phyloP scores from a whole-genome alignment of 2,113 vertebrate genomes.

The Tetraodon nigroviridis region DNA sequence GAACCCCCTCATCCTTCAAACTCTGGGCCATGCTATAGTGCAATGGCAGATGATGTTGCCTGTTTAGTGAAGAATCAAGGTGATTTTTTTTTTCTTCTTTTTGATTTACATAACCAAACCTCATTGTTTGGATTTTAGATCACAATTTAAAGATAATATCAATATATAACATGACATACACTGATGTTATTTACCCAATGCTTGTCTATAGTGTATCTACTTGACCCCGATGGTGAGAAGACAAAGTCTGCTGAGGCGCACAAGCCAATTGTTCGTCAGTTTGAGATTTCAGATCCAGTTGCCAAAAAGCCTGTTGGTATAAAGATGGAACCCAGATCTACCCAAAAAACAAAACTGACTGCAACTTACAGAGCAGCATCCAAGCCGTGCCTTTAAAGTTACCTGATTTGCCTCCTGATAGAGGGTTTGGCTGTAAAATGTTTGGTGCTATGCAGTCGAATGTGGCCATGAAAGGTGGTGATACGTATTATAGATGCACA shows the following conservation, averaged over 20 bases:
- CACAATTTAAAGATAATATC: not conserved
- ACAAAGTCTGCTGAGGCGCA: constrained; percentile 46
- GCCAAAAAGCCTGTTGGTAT: constrained; percentile 72
- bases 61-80: constrained; percentile 85
- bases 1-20: constrained; percentile 77
- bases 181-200: constrained; percentile 51
- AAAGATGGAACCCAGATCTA: constrained; percentile 70
- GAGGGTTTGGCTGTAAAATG: constrained; percentile 52
- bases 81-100: constrained; percentile 59
- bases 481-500: constrained; percentile 56
- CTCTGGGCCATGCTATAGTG: constrained; percentile 82
- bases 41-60: constrained; percentile 82
- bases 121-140: constrained; percentile 6
- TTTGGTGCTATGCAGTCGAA: constrained; percentile 55
- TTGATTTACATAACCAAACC: constrained; percentile 27
- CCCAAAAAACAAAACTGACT: constrained; percentile 47
- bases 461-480: constrained; percentile 71
- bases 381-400: constrained; percentile 43
- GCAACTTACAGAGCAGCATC: constrained; percentile 46
- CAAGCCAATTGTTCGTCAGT: constrained; percentile 65
- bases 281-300: constrained; percentile 72
- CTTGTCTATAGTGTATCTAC: constrained; percentile 64
- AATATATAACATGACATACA: constrained; percentile 14
- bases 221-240: constrained; percentile 61
- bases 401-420: constrained; percentile 48